Conservation (phyloP, 1,140 invertebrate species). For the Microvelia longipes region DNA sequence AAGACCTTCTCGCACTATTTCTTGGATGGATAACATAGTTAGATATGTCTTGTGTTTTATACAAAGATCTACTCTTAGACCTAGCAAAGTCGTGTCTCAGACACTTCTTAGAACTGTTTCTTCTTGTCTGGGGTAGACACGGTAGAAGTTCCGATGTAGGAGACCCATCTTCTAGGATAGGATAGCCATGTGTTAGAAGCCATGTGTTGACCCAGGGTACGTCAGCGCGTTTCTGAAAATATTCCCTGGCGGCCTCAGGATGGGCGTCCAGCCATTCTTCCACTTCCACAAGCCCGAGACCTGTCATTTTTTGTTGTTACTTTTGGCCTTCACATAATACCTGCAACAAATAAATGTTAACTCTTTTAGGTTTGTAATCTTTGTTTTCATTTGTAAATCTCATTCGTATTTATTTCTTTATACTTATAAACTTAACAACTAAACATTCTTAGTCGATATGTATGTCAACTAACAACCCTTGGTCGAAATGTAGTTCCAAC, state of each 20-base stretch:
- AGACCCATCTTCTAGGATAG: slow-evolving; percentile 27
- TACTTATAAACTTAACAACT: too few relatives aligned
- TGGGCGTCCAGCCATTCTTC: slow-evolving; percentile 36
- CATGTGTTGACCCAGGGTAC: slow-evolving; percentile 34
- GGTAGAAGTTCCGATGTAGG: slow-evolving; percentile 8
- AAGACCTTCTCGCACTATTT: slow-evolving; percentile 27
- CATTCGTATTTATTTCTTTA: too few relatives aligned
- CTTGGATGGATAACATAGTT: slow-evolving; percentile 22
- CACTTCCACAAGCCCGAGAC: slow-evolving; percentile 26
- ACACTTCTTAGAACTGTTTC: slow-evolving; percentile 31
- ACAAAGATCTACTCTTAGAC: slow-evolving; percentile 34
- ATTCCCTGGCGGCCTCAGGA: slow-evolving; percentile 31
- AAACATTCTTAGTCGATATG: too few relatives aligned
- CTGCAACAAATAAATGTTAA: background rate
- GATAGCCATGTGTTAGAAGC: slow-evolving; percentile 34
- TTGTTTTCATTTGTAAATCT: too few relatives aligned
- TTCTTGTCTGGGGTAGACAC: background rate
- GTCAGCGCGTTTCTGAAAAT: slow-evolving; percentile 35
- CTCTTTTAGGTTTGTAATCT: too few relatives aligned
- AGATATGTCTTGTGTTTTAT: slow-evolving; percentile 29
- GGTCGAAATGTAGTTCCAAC: too few relatives aligned
- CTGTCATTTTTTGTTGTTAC: slow-evolving; percentile 37
- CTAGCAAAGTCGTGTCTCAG: slow-evolving; percentile 36
- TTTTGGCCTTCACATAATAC: slow-evolving; percentile 33
- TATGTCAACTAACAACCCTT: too few relatives aligned